These are phyloP conservation scores for Conus ventricosus DNA, from an alignment of 1,140 invertebrate genomes.

Conservation along the genomic window DNA sequence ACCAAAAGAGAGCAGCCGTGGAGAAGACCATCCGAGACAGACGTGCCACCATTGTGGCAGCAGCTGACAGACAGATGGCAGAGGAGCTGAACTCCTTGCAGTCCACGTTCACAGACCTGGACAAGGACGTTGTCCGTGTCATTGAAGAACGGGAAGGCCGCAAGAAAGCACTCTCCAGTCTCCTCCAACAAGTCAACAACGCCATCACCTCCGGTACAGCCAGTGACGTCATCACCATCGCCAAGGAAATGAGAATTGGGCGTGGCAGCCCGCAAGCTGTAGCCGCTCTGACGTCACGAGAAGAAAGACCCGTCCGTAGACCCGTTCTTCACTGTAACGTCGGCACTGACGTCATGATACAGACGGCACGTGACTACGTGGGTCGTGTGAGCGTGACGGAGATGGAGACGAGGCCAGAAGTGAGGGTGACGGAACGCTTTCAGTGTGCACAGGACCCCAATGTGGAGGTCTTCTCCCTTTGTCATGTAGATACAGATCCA, in stretches of 20 bases:
- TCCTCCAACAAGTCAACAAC: background rate
- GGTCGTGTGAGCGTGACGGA: background rate
- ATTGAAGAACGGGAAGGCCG: background rate
- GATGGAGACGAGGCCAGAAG: background rate
- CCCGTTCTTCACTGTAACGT: background rate
- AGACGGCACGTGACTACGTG: background rate
- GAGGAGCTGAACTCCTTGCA: background rate
- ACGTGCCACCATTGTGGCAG: background rate
- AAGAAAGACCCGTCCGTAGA: background rate
- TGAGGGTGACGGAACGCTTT: background rate
- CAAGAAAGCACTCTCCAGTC: background rate
- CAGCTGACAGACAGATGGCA: background rate
- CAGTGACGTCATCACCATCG: background rate
- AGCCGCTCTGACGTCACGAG: background rate
- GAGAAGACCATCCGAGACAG: background rate
- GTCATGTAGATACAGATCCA: background rate
- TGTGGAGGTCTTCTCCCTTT: background rate
- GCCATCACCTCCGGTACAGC: background rate
- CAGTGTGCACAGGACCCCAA: background rate
- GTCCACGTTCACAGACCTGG: background rate
- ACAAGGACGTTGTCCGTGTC: background rate
- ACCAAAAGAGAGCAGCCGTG: background rate
- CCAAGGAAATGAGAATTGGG: background rate
- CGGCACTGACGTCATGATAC: background rate
- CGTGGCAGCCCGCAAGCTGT: background rate